phyloP scores from a whole-genome alignment of 1,140 invertebrate genomes.

The Melanaphis sacchari region DNA sequence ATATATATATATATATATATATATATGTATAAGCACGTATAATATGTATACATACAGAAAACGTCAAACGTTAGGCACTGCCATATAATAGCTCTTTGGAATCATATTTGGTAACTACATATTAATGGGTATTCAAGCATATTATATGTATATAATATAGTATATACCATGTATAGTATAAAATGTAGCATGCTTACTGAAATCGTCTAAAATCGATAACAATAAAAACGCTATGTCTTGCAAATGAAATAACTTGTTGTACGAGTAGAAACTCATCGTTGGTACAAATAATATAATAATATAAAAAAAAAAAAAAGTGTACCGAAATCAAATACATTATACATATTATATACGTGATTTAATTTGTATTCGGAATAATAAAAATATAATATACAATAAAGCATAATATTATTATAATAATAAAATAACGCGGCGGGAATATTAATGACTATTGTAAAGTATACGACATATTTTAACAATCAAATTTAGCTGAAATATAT shows the following conservation, averaged over 20 bases:
- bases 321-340: conserved; percentile 16
- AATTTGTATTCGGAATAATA: background rate
- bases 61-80: background rate
- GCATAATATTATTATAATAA: background rate
- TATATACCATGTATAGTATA: background rate
- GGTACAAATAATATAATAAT: background rate
- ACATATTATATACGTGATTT: background rate
- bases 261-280: background rate
- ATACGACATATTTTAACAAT: background rate
- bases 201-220: conserved; percentile 4
- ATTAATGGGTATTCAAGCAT: background rate
- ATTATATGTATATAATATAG: background rate
- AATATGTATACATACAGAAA: background rate
- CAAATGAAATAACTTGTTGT: background rate
- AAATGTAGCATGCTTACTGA: background rate
- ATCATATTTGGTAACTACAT: background rate
- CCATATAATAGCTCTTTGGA: background rate
- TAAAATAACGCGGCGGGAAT: background rate
- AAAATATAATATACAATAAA: background rate
- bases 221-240: background rate
- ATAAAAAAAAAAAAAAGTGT: background rate
- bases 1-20: background rate
- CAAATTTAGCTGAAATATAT: background rate
- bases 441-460: background rate
- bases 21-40: background rate